Conservation (phyloP, 2,888 invertebrate species). For the Leuctra nigra region DNA sequence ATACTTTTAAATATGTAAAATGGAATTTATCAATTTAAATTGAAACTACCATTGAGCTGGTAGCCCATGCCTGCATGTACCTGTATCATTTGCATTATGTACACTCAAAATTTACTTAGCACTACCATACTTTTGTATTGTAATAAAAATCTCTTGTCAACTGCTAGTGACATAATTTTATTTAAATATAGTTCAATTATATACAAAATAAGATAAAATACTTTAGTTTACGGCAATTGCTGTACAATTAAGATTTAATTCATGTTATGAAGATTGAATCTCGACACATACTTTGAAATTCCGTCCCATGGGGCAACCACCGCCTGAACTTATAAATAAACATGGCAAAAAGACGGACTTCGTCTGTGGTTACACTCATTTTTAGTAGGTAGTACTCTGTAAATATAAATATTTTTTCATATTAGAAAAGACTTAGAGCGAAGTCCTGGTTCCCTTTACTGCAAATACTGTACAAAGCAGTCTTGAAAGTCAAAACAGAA, state of each 20-base stretch:
- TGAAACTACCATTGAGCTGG: too few relatives aligned
- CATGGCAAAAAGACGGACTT: constrained; percentile 17
- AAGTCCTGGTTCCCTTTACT: constrained; percentile 18
- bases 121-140: neutral
- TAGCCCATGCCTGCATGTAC: neutral
- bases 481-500: neutral
- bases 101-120: neutral
- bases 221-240: too few relatives aligned
- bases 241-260: neutral
- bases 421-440: constrained; percentile 15
- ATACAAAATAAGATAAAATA: constrained; percentile 7
- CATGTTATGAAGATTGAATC: neutral
- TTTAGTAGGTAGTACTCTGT: neutral
- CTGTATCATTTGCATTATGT: constrained; percentile 5
- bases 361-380: neutral
- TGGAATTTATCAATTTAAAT: too few relatives aligned
- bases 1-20: too few relatives aligned
- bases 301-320: constrained; percentile 8
- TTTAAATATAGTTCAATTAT: neutral
- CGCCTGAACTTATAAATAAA: neutral
- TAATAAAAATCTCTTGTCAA: neutral
- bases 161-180: neutral
- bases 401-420: neutral
- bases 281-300: neutral
- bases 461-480: neutral